A percentile compares a stretch with the other conserved stretches of the same genome.
Evolutionary conservation across 2,113 vertebrate species (phyloP).

Genomic region (Stercorarius parasiticus): DNA sequence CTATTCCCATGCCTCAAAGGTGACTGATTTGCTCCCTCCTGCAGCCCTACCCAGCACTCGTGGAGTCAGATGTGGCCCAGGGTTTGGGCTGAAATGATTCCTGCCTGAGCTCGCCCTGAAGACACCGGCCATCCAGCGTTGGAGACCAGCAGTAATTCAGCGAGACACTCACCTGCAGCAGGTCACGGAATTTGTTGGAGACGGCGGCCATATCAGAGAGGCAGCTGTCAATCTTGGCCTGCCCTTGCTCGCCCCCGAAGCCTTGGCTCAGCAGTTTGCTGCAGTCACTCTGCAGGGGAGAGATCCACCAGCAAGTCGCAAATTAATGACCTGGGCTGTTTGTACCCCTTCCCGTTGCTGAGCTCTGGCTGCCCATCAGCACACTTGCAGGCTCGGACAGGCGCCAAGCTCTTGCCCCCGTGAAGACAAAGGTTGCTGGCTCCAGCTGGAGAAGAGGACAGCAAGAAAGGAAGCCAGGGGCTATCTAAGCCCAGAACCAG

Average conservation of each 20-base stretch:
- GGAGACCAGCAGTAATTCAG: neutral
- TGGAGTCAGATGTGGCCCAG: neutral
- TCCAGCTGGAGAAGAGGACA: neutral
- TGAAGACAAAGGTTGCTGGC: neutral
- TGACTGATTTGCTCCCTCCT: neutral
- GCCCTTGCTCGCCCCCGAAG: slow-evolving; percentile 83
- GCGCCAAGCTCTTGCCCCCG: neutral
- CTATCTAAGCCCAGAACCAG: neutral
- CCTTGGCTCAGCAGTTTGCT: slow-evolving; percentile 90
- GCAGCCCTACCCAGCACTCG: neutral
- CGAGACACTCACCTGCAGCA: slow-evolving; percentile 85
- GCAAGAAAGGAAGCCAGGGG: neutral
- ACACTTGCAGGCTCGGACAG: neutral
- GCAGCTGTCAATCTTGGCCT: slow-evolving; percentile 97
- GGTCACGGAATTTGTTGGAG: slow-evolving; percentile 92
- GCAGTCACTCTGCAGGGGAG: slow-evolving; percentile 86
- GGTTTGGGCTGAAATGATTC: neutral
- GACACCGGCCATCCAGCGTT: neutral
- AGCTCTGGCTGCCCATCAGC: neutral
- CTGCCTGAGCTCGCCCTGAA: neutral
- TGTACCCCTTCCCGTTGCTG: neutral
- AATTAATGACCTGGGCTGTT: neutral
- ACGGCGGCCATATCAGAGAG: slow-evolving; percentile 90
- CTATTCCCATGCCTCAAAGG: neutral
- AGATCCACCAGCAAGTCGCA: neutral